Conservation (phyloP, 2,113 vertebrate species). For the Oncorhynchus masou region DNA sequence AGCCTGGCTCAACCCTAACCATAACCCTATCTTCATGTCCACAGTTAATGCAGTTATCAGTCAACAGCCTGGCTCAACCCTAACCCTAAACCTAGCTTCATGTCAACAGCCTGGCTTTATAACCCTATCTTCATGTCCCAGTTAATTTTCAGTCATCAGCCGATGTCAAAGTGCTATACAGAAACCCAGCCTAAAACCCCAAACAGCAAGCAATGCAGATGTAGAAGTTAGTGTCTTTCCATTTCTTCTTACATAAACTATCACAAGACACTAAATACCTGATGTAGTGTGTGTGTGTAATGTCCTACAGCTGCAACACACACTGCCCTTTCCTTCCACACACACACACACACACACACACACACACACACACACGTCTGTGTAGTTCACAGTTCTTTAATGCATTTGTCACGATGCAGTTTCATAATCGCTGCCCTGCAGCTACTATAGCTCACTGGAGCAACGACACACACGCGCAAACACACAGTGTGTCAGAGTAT, state of each 20-base stretch:
- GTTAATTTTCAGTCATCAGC: too few species aligned
- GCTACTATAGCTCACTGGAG: neutral
- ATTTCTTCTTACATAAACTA: neutral
- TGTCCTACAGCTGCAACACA: neutral
- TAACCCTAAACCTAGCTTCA: too few species aligned
- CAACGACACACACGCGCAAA: conserved; percentile 16
- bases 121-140: too few species aligned
- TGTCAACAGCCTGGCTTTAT: too few species aligned
- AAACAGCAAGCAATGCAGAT: too few species aligned
- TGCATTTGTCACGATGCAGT: neutral
- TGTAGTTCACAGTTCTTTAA: neutral
- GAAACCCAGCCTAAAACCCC: too few species aligned
- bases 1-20: too few species aligned
- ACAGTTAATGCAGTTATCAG: too few species aligned
- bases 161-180: too few species aligned
- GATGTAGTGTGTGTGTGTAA: neutral
- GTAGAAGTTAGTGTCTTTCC: neutral
- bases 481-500: neutral
- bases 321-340: neutral
- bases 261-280: neutral
- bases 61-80: too few species aligned
- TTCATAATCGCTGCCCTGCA: conserved; percentile 9
- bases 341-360: conserved; percentile 1
- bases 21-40: too few species aligned
- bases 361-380: neutral